A percentile compares a stretch with the other conserved stretches of the same genome.
Evolutionary conservation across 1,140 invertebrate genomes (phyloP).

Genomic region (Drosophila rufa): DNA sequence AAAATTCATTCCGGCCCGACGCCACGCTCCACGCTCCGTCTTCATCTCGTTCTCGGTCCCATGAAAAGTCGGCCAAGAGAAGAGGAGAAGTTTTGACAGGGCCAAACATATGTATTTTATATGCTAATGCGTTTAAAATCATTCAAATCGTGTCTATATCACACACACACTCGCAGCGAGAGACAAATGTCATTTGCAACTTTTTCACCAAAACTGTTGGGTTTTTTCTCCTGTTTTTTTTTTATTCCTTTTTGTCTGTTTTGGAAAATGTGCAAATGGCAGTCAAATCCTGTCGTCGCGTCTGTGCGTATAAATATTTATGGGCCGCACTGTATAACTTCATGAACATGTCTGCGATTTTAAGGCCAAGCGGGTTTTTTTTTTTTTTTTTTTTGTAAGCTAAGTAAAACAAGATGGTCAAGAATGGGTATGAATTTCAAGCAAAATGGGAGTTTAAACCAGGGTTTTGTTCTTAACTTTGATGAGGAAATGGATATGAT

Average conservation of each 20-base stretch:
- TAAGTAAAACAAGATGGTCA: not conserved
- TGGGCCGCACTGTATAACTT: slow-evolving; percentile 41
- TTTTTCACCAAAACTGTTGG: slow-evolving; percentile 16
- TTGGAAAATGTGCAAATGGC: slow-evolving; percentile 46
- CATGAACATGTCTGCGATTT: slow-evolving; percentile 46
- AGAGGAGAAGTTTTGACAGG: slow-evolving; percentile 12
- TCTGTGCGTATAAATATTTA: slow-evolving; percentile 67
- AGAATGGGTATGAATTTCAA: not conserved
- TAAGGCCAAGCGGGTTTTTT: slow-evolving; percentile 17
- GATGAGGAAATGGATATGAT: not conserved
- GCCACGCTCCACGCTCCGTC: slow-evolving; percentile 29
- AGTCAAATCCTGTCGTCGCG: slow-evolving; percentile 33
- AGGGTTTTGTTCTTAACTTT: not conserved
- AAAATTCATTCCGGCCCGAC: slow-evolving; percentile 42
- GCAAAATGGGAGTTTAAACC: not conserved
- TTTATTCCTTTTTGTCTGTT: not conserved
- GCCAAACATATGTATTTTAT: slow-evolving; percentile 48
- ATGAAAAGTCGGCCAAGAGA: slow-evolving; percentile 21
- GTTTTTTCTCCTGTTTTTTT: slow-evolving; percentile 30
- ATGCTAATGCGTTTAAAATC: slow-evolving; percentile 73
- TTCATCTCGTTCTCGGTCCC: not conserved
- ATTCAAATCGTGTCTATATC: slow-evolving; percentile 60
- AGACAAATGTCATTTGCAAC: slow-evolving; percentile 17
- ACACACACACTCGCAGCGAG: not conserved
- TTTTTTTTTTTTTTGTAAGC: not conserved